Base-by-base conservation (phyloP, 2,113 vertebrate species). In the Oreochromis tanganicae region DNA sequence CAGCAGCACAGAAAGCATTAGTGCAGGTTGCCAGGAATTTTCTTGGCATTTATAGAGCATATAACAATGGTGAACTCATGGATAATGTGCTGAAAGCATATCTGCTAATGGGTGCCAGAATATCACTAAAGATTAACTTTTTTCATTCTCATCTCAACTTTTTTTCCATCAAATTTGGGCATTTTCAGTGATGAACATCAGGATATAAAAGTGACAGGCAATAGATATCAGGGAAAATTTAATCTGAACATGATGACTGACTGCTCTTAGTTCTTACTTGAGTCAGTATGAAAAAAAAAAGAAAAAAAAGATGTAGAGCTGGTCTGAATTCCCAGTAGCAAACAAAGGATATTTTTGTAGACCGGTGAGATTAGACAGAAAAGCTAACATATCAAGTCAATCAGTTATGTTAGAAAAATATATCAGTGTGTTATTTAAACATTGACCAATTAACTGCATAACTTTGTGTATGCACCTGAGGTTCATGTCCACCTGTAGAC, bases 401-500 rank as follows among this genome's bases (percentile, higher is more conserved):
- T 16, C 27, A 59, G 27, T 59, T 32, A 59, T 29, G 21, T 56
- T 56, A 56, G 21, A 24, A 56, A 56, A 56, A 56, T 21, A 56
- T 24, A 56, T 56, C 21, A 56, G 21, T 56, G 21, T 56, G 54
- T 56, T 56, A 56, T 56, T 32, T 61, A 59, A 61, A 9, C 57
- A 61, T 29, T 32, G 27, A 61, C 27, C 24, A 57, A 57, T 57
- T 34, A 61, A 61, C 29, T 32, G 32, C 32, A 19, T 34, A 1
- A 63, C 29, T 34, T 63, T 0, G 9, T 63, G 59, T 19, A 17
- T 63, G 66, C 86, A 98, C 97, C 97, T 97, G 95, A 98, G 97
- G 87, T 98, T 97, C 96, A 97, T 96, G 93, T 98, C 97, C 8
- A 97, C 97, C 41, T 95, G 90, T 56, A 97, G 38, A 27, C 94